Evolutionary conservation across 1,140 invertebrate genomes (phyloP), one percentile per base, ranked within the genome.

Genomic region (Drosophila auraria): DNA sequence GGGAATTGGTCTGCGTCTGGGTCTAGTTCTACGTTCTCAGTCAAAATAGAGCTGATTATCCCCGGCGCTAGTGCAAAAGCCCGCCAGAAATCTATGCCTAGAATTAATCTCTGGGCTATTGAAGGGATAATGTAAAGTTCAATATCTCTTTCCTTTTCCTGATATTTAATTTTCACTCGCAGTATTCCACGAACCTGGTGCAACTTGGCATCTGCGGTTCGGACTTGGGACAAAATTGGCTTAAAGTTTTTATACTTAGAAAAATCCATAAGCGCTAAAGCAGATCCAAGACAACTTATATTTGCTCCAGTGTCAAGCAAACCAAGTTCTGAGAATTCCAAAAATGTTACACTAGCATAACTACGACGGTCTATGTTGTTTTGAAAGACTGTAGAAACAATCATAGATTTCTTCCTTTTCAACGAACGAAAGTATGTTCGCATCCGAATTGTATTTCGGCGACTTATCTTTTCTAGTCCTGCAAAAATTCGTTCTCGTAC

Each of bases 41-140:
- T 25, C n/a, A n/a, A n/a, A n/a, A n/a, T n/a, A n/a, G n/a, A n/a
- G n/a, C n/a, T n/a, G n/a, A n/a, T n/a, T n/a, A 25, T 47, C 5
- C 58, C n/a, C 0, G 58, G 27, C 12, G 42, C 45, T 23, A 23
- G 23, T 23, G 14, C 20, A 23, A 47, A 47, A 47, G 45, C 42
- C 1, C 58, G 58, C 17, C 42, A 60, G 27, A 60, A 47, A 20
- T 47, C 58, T 27, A 60, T 47, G n/a, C 58, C 27, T 47, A 47
- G n/a, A 45, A 60, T 47, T 17, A 47, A 47, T 30, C n/a, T 30
- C 27, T 60, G 58, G 2, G 58, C n/a, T 27, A 20, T 33, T 14
- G 42, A 60, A 33, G n/a, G 42, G 8, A 47, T 60, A 15, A 60
- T 33, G 7, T 33, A 61, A 5, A 49, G 14, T 33, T 61, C 36